Evolutionary conservation across 2,888 invertebrate species (phyloP).

Genomic region (Scaptomyza caliginosa): DNA sequence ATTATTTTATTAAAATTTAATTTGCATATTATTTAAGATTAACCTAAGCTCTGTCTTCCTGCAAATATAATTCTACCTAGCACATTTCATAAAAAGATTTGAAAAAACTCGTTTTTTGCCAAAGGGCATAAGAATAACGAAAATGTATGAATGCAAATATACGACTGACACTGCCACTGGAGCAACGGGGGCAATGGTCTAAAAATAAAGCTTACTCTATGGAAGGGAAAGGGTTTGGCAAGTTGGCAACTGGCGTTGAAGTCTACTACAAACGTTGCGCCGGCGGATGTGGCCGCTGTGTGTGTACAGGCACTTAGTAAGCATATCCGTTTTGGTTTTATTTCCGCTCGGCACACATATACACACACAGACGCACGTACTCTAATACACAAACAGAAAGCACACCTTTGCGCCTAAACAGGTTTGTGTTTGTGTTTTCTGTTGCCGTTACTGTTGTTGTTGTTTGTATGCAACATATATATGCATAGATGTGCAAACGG

Average conservation of each 20-base stretch:
- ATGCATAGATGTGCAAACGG: constrained; percentile 57
- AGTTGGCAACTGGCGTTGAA: constrained; percentile 38
- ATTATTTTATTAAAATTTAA: too few relatives aligned
- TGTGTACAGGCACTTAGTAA: constrained; percentile 70
- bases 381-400: neutral
- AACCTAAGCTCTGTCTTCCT: too few relatives aligned
- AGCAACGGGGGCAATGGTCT: constrained; percentile 3
- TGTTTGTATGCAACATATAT: constrained; percentile 20
- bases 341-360: constrained; percentile 60
- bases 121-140: constrained; percentile 32
- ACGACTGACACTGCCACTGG: constrained; percentile 12
- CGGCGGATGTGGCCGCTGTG: constrained; percentile 68
- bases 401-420: constrained; percentile 12
- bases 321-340: constrained; percentile 78
- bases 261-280: constrained; percentile 36
- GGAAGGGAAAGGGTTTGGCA: neutral
- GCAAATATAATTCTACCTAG: neutral
- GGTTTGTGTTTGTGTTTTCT: constrained; percentile 20
- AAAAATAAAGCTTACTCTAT: neutral
- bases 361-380: constrained; percentile 6
- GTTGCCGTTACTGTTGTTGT: constrained; percentile 18
- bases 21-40: too few relatives aligned
- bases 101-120: neutral
- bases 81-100: neutral
- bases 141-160: constrained; percentile 47